A percentile compares a stretch with the other conserved stretches of the same genome.
These are phyloP conservation scores for Limnephilus rhombicus DNA, from an alignment of 2,888 invertebrate genomes.

Conservation along the genomic window DNA sequence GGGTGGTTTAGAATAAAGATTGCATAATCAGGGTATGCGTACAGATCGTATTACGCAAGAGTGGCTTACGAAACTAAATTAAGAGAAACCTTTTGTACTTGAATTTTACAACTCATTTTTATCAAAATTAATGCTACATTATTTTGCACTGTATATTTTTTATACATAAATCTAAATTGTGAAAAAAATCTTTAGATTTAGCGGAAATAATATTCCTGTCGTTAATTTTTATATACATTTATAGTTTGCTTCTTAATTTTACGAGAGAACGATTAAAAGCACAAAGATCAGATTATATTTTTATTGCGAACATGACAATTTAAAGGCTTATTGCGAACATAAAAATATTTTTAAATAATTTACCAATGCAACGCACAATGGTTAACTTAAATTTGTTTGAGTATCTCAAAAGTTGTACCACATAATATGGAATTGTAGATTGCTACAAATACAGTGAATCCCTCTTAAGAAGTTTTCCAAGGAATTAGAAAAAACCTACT, in stretches of 20 bases:
- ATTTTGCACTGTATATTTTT: conserved; percentile 7
- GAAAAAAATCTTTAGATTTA: neutral
- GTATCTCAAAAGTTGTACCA: neutral
- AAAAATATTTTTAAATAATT: neutral
- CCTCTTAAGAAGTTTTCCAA: too few species aligned
- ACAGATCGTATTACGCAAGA: neutral
- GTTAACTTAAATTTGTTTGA: neutral
- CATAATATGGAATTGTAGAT: too few species aligned
- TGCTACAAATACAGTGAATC: too few species aligned
- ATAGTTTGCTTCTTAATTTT: neutral
- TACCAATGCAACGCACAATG: neutral
- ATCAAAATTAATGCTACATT: conserved; percentile 12
- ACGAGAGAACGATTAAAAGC: neutral
- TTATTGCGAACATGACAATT: neutral
- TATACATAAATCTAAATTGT: conserved; percentile 5
- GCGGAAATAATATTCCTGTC: neutral
- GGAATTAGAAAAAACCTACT: too few species aligned
- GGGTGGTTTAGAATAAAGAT: conserved; percentile 18
- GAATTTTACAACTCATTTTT: conserved; percentile 13
- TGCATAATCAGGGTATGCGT: conserved; percentile 39
- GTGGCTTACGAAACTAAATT: conserved; percentile 33
- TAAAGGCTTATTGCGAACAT: neutral
- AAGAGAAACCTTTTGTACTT: neutral
- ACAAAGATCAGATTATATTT: neutral
- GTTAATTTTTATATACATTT: neutral